Base-by-base conservation (phyloP, 1,140 invertebrate species). In the Berghia stephanieae region DNA sequence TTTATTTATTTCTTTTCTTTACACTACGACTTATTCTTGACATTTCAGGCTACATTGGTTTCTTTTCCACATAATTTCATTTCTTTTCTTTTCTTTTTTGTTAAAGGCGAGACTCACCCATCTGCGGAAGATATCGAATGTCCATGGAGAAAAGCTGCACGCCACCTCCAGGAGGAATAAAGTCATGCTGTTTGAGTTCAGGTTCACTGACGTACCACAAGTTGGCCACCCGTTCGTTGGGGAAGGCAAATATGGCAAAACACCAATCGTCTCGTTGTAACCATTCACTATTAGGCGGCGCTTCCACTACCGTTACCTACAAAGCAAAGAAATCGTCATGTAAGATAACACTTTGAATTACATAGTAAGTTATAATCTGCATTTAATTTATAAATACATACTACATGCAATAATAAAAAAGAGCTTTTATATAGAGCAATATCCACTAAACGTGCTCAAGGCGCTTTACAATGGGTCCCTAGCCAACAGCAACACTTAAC, bases 151-250 rank as follows among this genome's bases (percentile, higher is more conserved):
- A 81, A 8, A 81, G 74, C 21, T 74, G 49, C 1, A 81, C 63
- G 3, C 80, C 75, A 49, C 79, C 75, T 21, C 73, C 74, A 2
- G 78, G 71, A 0, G 80, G 80, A 10, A 78, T 75, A 46, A 81
- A 81, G 75, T 81, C 80, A 42, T 77, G 80, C 52, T 81, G 78
- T 34, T 69, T 77, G 4, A 81, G 66, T 36, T 81, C 80, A 0
- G 75, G 78, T 36, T 81, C 80, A 43, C 80, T 81, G 66, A 79
- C 57, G 72, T 78, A 81, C 80, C 80, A 81, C 0, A 79, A 57
- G 13, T 69, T 78, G 63, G 80, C 80, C 55, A 63, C 55, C 31
- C 71, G 42, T 55, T 81, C 77, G n/a, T 66, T 75, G 75, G 80
- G 80, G 72, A 81, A 81, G 44, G 75, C 70, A 60, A 81, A 77